Evolutionary conservation across 2,113 vertebrate genomes (phyloP).

Genomic region (Ageneiosus marmoratus): DNA sequence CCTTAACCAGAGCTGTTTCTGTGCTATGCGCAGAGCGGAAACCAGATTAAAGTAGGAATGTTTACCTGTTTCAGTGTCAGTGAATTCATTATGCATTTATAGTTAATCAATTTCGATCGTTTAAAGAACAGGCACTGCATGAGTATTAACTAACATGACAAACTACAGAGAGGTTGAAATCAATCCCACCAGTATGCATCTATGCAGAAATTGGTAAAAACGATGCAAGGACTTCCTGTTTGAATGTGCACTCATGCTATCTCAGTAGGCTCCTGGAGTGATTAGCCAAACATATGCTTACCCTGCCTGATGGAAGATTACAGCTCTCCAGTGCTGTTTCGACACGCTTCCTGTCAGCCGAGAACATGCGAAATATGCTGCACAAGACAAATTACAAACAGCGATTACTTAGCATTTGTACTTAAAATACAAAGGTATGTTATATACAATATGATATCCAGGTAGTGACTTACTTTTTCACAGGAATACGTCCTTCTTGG

Average conservation of each 20-base stretch:
- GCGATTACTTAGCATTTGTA: not conserved
- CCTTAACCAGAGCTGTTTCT: too few species aligned
- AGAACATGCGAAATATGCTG: constrained; percentile 93
- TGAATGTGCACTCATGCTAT: constrained; percentile 19
- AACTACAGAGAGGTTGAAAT: not conserved
- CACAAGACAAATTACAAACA: constrained; percentile 43
- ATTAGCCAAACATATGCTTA: constrained; percentile 70
- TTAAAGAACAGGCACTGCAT: not conserved
- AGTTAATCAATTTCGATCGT: not conserved
- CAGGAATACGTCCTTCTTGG: constrained; percentile 89
- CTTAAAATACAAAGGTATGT: not conserved
- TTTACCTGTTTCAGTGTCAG: not conserved
- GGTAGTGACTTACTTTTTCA: constrained; percentile 88
- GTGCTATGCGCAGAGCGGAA: too few species aligned
- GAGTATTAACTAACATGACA: not conserved
- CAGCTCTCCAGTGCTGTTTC: constrained; percentile 90
- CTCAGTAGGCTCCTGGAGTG: constrained; percentile 47
- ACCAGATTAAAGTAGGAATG: not conserved
- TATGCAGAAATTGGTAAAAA: not conserved
- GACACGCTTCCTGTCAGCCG: constrained; percentile 90
- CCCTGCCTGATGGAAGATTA: constrained; percentile 90
- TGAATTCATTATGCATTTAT: not conserved
- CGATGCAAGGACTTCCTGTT: constrained; percentile 26
- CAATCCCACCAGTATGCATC: not conserved
- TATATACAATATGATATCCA: not conserved